Conservation (phyloP, 1,140 invertebrate genomes). For the Coptotermes formosanus region DNA sequence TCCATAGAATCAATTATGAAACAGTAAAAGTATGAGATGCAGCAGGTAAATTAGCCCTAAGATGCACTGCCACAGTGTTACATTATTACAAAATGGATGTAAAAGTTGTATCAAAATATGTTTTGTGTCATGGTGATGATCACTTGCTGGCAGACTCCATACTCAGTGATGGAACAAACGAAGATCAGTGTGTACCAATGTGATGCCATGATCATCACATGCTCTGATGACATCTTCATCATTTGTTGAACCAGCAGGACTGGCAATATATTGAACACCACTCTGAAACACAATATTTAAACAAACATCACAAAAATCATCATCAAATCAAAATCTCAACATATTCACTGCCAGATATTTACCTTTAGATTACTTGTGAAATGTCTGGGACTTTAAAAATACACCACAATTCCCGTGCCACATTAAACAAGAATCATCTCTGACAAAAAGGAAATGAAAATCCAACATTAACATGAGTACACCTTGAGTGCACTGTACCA, state of each 20-base stretch:
- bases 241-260: conserved; percentile 91
- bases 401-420: too few relatives aligned
- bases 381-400: too few relatives aligned
- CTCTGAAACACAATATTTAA: conserved; percentile 63
- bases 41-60: not conserved
- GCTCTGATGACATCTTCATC: conserved; percentile 88
- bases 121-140: not conserved
- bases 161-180: conserved; percentile 93
- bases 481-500: too few relatives aligned
- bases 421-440: too few relatives aligned
- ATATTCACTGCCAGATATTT: too few relatives aligned
- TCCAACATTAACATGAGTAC: too few relatives aligned
- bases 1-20: too few relatives aligned
- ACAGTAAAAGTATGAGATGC: not conserved
- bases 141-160: not conserved
- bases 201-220: conserved; percentile 89
- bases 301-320: too few relatives aligned
- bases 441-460: too few relatives aligned
- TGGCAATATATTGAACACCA: conserved; percentile 90
- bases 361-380: too few relatives aligned
- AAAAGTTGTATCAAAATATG: not conserved
- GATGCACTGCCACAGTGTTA: not conserved
- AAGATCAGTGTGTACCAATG: conserved; percentile 85
- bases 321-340: too few relatives aligned
- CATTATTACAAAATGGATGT: not conserved